Percentiles rank a stretch among this genome's conserved stretches.
These are phyloP conservation scores for Andrena camellia DNA, from an alignment of 2,888 invertebrate species.

Conservation along the genomic window DNA sequence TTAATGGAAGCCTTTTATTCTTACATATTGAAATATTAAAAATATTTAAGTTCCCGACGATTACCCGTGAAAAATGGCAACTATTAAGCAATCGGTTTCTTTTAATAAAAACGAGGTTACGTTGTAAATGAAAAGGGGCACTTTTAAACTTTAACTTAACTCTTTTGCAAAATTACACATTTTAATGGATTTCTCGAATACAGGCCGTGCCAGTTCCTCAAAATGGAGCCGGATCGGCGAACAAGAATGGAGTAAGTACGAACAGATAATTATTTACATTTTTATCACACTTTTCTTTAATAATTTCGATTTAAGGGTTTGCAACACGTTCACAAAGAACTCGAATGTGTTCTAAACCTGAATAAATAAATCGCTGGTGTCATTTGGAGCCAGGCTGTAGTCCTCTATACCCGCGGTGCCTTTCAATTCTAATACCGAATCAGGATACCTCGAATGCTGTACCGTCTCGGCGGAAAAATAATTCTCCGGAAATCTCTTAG, in stretches of 20 bases:
- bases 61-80: no score
- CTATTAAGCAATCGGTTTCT: no score
- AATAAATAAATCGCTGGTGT: no score
- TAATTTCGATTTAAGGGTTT: neutral
- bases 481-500: neutral
- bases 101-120: no score
- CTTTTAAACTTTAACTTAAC: neutral
- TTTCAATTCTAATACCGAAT: no score
- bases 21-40: neutral
- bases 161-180: neutral
- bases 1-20: neutral
- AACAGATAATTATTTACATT: neutral
- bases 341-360: neutral
- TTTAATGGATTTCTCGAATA: conserved; percentile 3
- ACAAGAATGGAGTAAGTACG: neutral
- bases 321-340: neutral
- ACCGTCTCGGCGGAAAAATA: neutral
- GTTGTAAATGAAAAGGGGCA: neutral
- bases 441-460: neutral
- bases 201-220: conserved; percentile 32
- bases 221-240: neutral
- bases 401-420: no score
- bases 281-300: neutral
- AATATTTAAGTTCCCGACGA: no score
- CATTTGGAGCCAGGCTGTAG: no score